Percentiles rank a stretch among this genome's conserved stretches.
phyloP scores from a whole-genome alignment of 2,888 invertebrate species.

The Eristalinus sepulchralis region DNA sequence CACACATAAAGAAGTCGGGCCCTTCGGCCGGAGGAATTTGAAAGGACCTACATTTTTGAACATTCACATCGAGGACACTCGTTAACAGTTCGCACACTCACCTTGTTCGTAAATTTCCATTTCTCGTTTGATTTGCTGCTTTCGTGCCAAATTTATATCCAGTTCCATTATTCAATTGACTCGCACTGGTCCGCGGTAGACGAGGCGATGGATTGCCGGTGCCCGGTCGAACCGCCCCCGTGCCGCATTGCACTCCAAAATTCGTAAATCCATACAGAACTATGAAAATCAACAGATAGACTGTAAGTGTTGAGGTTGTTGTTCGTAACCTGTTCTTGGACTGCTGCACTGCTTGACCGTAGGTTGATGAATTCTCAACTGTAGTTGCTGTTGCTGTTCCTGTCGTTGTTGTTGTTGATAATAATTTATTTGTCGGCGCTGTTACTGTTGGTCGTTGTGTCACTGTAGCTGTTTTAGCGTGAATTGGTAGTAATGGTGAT shows the following conservation, averaged over 20 bases:
- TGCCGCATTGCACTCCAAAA: constrained; percentile 72
- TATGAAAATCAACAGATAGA: constrained; percentile 74
- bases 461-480: background rate
- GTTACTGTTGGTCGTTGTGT: constrained; percentile 30
- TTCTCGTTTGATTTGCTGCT: constrained; percentile 79
- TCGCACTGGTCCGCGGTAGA: constrained; percentile 84
- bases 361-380: constrained; percentile 53
- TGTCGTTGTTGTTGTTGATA: constrained; percentile 6
- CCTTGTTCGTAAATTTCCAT: constrained; percentile 80
- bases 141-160: constrained; percentile 78
- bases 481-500: background rate
- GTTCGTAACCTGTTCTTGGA: constrained; percentile 58
- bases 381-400: constrained; percentile 8
- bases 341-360: constrained; percentile 55
- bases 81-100: constrained; percentile 72
- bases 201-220: constrained; percentile 81
- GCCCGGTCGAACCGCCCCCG: constrained; percentile 77
- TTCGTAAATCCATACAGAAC: constrained; percentile 72
- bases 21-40: background rate
- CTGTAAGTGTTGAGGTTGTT: constrained; percentile 70
- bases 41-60: constrained; percentile 72
- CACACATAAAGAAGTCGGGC: background rate
- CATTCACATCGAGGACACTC: background rate
- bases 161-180: constrained; percentile 81
- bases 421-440: background rate